Evolutionary conservation across 2,888 invertebrate species (phyloP).

Genomic region (Drosophila flavopinicola): DNA sequence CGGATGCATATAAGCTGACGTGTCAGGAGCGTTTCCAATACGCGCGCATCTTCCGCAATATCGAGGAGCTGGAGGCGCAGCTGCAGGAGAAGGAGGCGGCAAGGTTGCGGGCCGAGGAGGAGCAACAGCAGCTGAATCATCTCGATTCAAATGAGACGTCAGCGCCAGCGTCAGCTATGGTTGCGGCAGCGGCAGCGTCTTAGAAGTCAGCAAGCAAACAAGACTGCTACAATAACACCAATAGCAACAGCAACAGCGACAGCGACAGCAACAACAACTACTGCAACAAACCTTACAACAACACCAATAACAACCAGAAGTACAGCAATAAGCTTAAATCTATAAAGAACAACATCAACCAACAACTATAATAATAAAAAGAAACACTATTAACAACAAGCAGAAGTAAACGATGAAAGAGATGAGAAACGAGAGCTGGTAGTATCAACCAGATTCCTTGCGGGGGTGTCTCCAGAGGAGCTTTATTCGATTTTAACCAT

Average conservation of each 20-base stretch:
- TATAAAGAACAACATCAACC: conserved; percentile 26
- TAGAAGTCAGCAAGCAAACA: conserved; percentile 48
- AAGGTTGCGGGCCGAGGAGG: conserved; percentile 68
- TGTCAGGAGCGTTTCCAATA: conserved; percentile 92
- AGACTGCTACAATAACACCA: conserved; percentile 34
- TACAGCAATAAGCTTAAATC: conserved; percentile 31
- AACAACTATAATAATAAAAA: conserved; percentile 29
- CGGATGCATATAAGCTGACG: conserved; percentile 88
- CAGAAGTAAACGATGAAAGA: background rate
- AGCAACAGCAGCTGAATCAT: conserved; percentile 69
- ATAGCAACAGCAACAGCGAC: conserved; percentile 38
- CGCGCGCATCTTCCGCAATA: conserved; percentile 89
- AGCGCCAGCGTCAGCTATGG: conserved; percentile 44
- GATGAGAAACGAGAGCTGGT: conserved; percentile 2
- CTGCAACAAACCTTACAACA: conserved; percentile 19
- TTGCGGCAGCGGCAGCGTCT: conserved; percentile 48
- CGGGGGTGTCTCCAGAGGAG: conserved; percentile 11
- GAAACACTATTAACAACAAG: conserved; percentile 34
- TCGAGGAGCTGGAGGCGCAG: conserved; percentile 75
- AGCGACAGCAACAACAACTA: conserved; percentile 34
- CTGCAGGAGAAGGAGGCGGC: conserved; percentile 71
- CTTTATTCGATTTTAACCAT: conserved; percentile 8
- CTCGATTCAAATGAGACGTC: conserved; percentile 60
- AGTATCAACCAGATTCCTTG: conserved; percentile 6
- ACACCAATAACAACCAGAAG: conserved; percentile 12